These are phyloP conservation scores for Omphaloscelis lunosa DNA, from an alignment of 2,888 invertebrate genomes.

Conservation along the genomic window DNA sequence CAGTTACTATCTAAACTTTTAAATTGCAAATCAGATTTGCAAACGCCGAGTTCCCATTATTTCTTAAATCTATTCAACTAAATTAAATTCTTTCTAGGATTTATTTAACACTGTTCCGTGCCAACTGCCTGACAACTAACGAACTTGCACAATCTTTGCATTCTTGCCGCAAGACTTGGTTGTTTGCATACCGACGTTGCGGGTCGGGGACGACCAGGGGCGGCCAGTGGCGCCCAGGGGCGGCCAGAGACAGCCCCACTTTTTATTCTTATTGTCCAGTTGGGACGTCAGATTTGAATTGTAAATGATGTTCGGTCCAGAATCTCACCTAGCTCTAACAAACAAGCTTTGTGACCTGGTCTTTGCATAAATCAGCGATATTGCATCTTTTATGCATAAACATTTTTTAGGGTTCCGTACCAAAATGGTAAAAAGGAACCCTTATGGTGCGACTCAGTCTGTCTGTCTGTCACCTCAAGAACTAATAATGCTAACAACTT, in stretches of 20 bases:
- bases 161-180: slow-evolving; percentile 53
- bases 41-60: neutral
- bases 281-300: slow-evolving; percentile 67
- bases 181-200: slow-evolving; percentile 41
- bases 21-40: slow-evolving; percentile 8
- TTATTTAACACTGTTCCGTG: slow-evolving; percentile 49
- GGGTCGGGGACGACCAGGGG: neutral
- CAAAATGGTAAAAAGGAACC: too few species aligned
- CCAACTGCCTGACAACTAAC: slow-evolving; percentile 40
- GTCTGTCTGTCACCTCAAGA: too few species aligned
- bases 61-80: slow-evolving; percentile 23
- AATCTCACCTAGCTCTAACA: slow-evolving; percentile 60
- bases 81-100: slow-evolving; percentile 45
- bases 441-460: too few species aligned
- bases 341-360: slow-evolving; percentile 69
- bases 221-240: neutral
- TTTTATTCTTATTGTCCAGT: slow-evolving; percentile 65
- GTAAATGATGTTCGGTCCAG: slow-evolving; percentile 64
- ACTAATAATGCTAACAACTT: too few species aligned
- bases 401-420: too few species aligned
- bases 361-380: slow-evolving; percentile 60
- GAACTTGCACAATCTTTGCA: slow-evolving; percentile 54
- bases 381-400: slow-evolving; percentile 69
- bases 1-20: neutral
- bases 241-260: neutral